A percentile compares a stretch with the other conserved stretches of the same genome.
These are phyloP conservation scores for Hemaris fuciformis DNA, from an alignment of 2,888 invertebrate genomes.

Conservation along the genomic window DNA sequence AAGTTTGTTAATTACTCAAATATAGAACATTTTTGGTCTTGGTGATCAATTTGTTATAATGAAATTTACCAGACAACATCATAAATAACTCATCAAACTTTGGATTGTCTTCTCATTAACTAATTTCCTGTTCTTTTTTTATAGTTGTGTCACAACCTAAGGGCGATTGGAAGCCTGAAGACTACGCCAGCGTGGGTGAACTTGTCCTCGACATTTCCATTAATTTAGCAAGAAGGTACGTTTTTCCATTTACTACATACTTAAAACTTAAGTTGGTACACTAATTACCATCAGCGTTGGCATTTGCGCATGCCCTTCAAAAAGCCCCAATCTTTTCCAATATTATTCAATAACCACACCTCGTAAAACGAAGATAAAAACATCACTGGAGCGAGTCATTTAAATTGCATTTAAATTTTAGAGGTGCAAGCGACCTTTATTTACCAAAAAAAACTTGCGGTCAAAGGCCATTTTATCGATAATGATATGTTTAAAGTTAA, in stretches of 20 bases:
- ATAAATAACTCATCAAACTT: neutral
- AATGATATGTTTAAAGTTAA: constrained; percentile 23
- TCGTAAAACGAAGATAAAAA: neutral
- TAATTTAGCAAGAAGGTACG: constrained; percentile 91
- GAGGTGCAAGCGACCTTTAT: neutral
- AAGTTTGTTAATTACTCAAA: too few relatives aligned
- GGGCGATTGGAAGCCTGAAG: constrained; percentile 91
- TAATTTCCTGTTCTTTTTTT: constrained; percentile 26
- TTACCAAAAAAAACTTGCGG: neutral
- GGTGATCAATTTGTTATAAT: too few relatives aligned
- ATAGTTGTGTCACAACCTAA: constrained; percentile 91
- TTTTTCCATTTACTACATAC: constrained; percentile 31
- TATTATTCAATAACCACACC: neutral
- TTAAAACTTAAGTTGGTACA: neutral
- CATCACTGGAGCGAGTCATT: neutral
- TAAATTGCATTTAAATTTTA: neutral
- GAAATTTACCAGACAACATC: too few relatives aligned
- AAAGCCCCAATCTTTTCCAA: neutral
- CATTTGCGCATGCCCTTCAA: neutral
- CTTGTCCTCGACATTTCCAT: constrained; percentile 92
- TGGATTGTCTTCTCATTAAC: neutral
- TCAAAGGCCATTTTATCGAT: neutral
- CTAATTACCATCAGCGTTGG: neutral
- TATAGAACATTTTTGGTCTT: too few relatives aligned
- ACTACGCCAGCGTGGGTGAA: constrained; percentile 93